A percentile compares a stretch with the other conserved stretches of the same genome.
phyloP scores from a whole-genome alignment of 2,113 vertebrate species.

The Urocolius indicus region DNA sequence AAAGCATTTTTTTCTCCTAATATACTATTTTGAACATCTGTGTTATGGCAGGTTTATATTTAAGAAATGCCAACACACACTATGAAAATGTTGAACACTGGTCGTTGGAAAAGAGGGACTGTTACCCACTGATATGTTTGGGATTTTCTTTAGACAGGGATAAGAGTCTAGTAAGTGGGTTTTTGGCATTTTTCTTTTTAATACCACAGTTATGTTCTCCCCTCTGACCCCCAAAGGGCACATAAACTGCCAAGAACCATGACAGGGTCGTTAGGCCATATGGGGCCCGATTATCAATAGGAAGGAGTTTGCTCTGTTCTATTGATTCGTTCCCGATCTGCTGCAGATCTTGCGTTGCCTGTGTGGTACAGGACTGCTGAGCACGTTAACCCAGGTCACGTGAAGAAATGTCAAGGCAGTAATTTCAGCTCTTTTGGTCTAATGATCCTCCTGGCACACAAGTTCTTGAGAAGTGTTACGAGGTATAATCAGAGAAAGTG shows the following conservation, averaged over 20 bases:
- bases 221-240: not conserved
- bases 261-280: not conserved
- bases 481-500: not conserved
- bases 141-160: not conserved
- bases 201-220: not conserved
- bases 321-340: not conserved
- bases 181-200: not conserved
- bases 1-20: not conserved
- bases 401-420: no score
- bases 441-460: not conserved
- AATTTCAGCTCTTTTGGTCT: not conserved
- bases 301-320: not conserved
- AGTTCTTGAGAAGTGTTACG: not conserved
- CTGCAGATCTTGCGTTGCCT: not conserved
- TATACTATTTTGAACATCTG: not conserved
- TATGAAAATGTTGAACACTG: not conserved
- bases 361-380: fast-evolving
- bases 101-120: not conserved
- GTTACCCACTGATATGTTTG: not conserved
- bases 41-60: not conserved
- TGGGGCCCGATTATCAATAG: fast-evolving
- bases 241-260: not conserved
- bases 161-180: not conserved
- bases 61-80: not conserved
- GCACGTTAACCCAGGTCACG: fast-evolving